These are phyloP conservation scores for Camptogramma bilineatum DNA, from an alignment of 2,888 invertebrate species.

Conservation along the genomic window DNA sequence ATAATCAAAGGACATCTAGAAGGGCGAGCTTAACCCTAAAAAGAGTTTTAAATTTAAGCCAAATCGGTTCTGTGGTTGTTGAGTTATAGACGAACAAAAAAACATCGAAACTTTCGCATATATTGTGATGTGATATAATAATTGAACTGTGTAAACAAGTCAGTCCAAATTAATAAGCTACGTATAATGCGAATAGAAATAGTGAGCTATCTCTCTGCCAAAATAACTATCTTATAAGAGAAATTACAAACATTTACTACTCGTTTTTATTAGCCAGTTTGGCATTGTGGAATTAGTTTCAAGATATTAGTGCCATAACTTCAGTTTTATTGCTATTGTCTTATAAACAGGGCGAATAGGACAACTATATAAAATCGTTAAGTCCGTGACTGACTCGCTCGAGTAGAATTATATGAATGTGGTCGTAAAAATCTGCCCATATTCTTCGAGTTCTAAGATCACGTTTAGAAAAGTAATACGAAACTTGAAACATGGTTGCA, in stretches of 20 bases:
- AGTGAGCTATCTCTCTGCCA: slow-evolving; percentile 21
- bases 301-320: slow-evolving; percentile 44
- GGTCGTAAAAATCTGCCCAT: neutral
- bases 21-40: no score
- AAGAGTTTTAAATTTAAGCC: no score
- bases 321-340: slow-evolving; percentile 45
- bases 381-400: neutral
- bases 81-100: no score
- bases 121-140: no score
- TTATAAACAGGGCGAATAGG: slow-evolving; percentile 40
- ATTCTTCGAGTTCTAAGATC: neutral
- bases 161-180: neutral
- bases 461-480: no score
- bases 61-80: no score
- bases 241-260: slow-evolving; percentile 48
- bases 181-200: neutral
- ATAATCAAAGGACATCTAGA: no score
- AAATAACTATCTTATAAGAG: slow-evolving; percentile 15
- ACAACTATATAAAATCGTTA: slow-evolving; percentile 17
- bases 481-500: no score
- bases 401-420: neutral
- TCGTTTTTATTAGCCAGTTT: slow-evolving; percentile 42
- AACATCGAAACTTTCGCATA: no score
- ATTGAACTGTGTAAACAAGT: neutral
- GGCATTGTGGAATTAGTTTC: slow-evolving; percentile 44